These are phyloP conservation scores for Zootermopsis nevadensis DNA, from an alignment of 2,888 invertebrate genomes.

Conservation along the genomic window DNA sequence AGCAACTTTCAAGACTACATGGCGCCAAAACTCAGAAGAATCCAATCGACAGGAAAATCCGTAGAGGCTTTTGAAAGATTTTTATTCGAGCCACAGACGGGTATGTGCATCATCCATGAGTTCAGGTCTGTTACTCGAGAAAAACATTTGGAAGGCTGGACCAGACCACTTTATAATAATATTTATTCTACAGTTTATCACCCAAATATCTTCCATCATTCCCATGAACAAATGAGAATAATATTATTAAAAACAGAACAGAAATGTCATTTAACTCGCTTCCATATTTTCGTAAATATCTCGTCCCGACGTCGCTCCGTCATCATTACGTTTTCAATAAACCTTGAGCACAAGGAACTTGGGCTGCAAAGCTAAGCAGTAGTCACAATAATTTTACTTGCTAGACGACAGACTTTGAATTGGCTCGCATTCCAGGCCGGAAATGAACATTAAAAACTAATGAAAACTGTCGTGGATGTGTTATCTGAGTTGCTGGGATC, in stretches of 20 bases:
- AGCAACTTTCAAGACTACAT: no score
- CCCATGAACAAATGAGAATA: background rate
- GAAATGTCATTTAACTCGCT: background rate
- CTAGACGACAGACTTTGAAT: constrained; percentile 21
- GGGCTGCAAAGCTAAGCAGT: background rate
- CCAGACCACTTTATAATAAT: no score
- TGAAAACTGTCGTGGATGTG: constrained; percentile 45
- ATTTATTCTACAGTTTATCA: no score
- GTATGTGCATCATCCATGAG: no score
- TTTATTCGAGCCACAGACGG: no score
- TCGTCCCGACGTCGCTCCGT: background rate
- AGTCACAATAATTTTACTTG: background rate
- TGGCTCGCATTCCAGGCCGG: constrained; percentile 46
- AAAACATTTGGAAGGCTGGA: no score
- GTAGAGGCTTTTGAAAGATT: no score
- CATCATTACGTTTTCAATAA: background rate
- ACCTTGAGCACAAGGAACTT: background rate
- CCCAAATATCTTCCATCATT: no score
- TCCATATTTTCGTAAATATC: background rate
- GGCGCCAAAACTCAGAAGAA: no score
- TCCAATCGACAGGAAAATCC: no score
- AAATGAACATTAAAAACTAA: constrained; percentile 52
- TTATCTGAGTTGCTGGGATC: constrained; percentile 32
- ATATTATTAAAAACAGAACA: background rate
- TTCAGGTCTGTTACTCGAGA: no score